phyloP scores from a whole-genome alignment of 2,113 vertebrate genomes.

The Cyanocitta stelleri region DNA sequence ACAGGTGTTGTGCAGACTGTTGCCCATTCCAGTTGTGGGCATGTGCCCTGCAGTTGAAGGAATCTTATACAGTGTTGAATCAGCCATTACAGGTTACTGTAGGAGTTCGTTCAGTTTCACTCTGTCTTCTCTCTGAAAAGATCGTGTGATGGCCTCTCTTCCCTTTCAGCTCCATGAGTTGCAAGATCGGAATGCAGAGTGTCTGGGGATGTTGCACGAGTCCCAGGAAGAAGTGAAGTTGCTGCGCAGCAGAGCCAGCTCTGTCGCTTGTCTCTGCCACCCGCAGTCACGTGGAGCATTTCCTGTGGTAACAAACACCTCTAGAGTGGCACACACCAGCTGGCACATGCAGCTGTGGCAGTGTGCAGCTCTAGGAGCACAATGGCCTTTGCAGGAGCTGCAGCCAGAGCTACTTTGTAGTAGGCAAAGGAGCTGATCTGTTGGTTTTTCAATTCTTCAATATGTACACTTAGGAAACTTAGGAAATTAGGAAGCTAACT shows the following conservation, averaged over 20 bases:
- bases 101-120: background rate
- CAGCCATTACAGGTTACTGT: background rate
- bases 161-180: constrained; percentile 86
- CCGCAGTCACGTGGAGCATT: constrained; percentile 76
- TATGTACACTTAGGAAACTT: background rate
- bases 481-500: background rate
- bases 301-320: constrained; percentile 78
- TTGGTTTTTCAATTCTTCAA: background rate
- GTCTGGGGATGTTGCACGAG: constrained; percentile 93
- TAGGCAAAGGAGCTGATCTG: background rate
- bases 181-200: constrained; percentile 88
- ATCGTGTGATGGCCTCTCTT: background rate
- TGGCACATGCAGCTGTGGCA: background rate
- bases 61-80: background rate
- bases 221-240: constrained; percentile 91
- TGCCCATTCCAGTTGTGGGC: background rate
- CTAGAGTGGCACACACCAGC: background rate
- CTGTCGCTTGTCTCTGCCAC: constrained; percentile 75
- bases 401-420: background rate
- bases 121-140: background rate
- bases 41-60: background rate
- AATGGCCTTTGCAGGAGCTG: background rate
- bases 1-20: fast-evolving
- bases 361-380: background rate
- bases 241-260: constrained; percentile 80